Conservation (phyloP, 2,888 invertebrate species). For the Acrocyrtus sp. region DNA sequence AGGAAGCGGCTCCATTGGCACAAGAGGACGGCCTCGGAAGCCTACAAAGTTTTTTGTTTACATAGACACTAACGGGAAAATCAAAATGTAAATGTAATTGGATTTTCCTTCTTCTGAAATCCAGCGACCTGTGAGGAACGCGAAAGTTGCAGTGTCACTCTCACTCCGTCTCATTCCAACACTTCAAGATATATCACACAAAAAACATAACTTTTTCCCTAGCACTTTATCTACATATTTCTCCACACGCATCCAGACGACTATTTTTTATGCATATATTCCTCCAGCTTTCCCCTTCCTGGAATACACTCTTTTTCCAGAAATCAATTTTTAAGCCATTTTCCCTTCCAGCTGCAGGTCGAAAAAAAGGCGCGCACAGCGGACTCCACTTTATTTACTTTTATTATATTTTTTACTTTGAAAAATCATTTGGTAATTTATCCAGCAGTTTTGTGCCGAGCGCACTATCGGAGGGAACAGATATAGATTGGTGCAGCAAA, state of each 20-base stretch:
- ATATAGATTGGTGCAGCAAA: not conserved
- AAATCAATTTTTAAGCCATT: constrained; percentile 34
- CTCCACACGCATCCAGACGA: not conserved
- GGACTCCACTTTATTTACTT: too few species aligned
- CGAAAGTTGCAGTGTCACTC: constrained; percentile 39
- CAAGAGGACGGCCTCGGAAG: not conserved
- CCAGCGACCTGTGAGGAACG: constrained; percentile 37
- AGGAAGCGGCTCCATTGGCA: too few species aligned
- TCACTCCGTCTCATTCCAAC: not conserved
- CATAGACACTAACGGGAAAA: constrained; percentile 24
- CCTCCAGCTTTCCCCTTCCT: not conserved
- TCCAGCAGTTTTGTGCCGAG: not conserved
- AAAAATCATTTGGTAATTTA: not conserved
- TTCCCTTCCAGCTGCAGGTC: constrained; percentile 7
- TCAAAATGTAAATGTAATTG: constrained; percentile 56
- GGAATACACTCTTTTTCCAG: constrained; percentile 9
- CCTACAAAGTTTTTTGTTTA: constrained; percentile 22
- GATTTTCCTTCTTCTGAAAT: constrained; percentile 34
- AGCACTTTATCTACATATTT: not conserved
- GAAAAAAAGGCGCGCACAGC: too few species aligned
- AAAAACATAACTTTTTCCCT: not conserved
- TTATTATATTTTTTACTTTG: too few species aligned
- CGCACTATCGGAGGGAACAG: too few species aligned
- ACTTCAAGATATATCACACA: not conserved
- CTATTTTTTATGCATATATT: not conserved